phyloP scores from a whole-genome alignment of 2,797 vertebrate genomes.

The Ctenochaetus hawaiiensis region DNA sequence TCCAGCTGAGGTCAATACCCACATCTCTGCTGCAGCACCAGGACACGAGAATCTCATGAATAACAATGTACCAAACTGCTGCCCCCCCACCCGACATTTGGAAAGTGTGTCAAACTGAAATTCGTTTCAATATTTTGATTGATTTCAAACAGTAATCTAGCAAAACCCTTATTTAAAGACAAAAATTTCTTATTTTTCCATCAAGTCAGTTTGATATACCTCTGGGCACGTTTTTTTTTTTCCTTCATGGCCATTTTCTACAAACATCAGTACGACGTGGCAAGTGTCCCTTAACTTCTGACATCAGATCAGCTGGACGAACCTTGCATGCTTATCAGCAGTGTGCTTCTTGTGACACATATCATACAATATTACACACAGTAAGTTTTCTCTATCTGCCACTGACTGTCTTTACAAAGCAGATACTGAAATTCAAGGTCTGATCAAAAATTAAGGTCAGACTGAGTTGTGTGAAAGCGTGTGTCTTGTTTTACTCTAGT shows the following conservation, averaged over 20 bases:
- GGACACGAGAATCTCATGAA: constrained; percentile 84
- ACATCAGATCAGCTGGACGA: constrained; percentile 12
- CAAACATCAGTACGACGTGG: constrained; percentile 11
- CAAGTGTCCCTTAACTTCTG: constrained; percentile 12
- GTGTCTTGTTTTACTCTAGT: too few relatives aligned
- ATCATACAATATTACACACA: constrained; percentile 22
- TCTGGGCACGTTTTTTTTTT: background rate
- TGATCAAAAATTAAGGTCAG: constrained; percentile 16
- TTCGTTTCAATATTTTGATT: constrained; percentile 63
- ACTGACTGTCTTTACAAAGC: constrained; percentile 17
- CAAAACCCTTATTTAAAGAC: constrained; percentile 3
- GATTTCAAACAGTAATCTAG: constrained; percentile 6
- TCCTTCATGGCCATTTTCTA: background rate
- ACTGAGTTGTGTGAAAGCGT: constrained; percentile 16
- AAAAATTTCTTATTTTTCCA: background rate
- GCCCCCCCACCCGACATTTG: constrained; percentile 60
- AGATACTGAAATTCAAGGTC: constrained; percentile 52
- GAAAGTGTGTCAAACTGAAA: constrained; percentile 53
- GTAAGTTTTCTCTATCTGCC: constrained; percentile 13
- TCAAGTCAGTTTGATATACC: background rate
- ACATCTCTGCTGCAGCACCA: constrained; percentile 34
- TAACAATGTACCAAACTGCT: constrained; percentile 74
- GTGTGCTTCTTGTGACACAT: constrained; percentile 12
- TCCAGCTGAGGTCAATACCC: constrained; percentile 69
- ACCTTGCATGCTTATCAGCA: constrained; percentile 25